phyloP scores from a whole-genome alignment of 2,797 vertebrate genomes.

The Xyrichtys novacula region DNA sequence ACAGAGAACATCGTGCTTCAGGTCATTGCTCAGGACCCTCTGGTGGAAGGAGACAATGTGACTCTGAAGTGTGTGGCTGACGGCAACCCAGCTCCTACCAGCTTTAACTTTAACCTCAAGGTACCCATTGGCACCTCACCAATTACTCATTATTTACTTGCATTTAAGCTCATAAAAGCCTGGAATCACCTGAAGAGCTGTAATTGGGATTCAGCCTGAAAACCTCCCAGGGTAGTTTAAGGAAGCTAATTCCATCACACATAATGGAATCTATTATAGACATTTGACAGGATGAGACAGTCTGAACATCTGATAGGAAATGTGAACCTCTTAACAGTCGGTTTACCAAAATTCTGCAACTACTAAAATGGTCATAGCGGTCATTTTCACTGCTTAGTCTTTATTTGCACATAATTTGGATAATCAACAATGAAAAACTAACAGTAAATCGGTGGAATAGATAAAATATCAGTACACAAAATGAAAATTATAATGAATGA shows the following conservation, averaged over 20 bases:
- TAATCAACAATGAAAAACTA: too few relatives aligned
- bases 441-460: too few relatives aligned
- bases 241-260: not conserved
- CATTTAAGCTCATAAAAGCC: not conserved
- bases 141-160: not conserved
- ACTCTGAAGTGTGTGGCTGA: conserved; percentile 94
- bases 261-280: too few relatives aligned
- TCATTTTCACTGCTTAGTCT: too few relatives aligned
- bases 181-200: not conserved
- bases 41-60: conserved; percentile 93
- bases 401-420: too few relatives aligned
- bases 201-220: not conserved
- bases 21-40: conserved; percentile 82
- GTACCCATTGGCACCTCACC: conserved; percentile 70
- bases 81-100: conserved; percentile 93
- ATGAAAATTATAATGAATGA: too few relatives aligned
- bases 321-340: too few relatives aligned
- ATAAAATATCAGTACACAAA: too few relatives aligned
- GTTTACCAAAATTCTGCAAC: too few relatives aligned
- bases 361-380: too few relatives aligned
- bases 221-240: not conserved
- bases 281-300: too few relatives aligned
- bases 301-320: too few relatives aligned
- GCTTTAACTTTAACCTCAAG: conserved; percentile 93
- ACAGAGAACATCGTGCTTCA: conserved; percentile 92